phyloP scores from a whole-genome alignment of 2,888 invertebrate species.

The Drosophila tanythrix region DNA sequence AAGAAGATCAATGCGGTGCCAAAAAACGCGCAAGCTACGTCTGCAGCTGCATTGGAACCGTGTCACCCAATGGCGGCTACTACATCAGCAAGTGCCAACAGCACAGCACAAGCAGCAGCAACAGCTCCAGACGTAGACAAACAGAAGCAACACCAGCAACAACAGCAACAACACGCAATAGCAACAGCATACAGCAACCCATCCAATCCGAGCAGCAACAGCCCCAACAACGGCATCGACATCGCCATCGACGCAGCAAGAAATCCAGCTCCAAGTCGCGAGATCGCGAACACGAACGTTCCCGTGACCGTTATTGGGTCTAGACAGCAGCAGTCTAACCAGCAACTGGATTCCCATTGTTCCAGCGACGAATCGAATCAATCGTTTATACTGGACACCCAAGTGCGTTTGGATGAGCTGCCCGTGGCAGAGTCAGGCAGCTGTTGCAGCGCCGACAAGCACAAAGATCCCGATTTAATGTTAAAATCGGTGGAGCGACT shows the following conservation, averaged over 20 bases:
- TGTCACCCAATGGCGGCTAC: constrained; percentile 84
- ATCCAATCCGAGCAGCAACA: constrained; percentile 79
- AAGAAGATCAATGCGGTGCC: constrained; percentile 83
- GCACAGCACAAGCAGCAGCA: constrained; percentile 85
- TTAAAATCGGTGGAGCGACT: constrained; percentile 88
- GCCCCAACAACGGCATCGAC: constrained; percentile 78
- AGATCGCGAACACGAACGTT: constrained; percentile 80
- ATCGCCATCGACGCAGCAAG: constrained; percentile 79
- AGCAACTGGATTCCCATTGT: constrained; percentile 52
- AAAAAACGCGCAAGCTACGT: constrained; percentile 92
- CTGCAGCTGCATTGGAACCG: constrained; percentile 87
- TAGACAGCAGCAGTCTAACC: constrained; percentile 74
- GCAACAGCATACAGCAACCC: constrained; percentile 34
- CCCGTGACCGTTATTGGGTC: constrained; percentile 80
- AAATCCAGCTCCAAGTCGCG: constrained; percentile 68
- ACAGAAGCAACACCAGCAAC: constrained; percentile 61
- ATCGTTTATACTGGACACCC: constrained; percentile 81
- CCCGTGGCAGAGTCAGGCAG: constrained; percentile 5
- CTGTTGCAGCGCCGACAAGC: constrained; percentile 80
- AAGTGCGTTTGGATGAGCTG: constrained; percentile 62
- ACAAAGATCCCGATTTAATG: constrained; percentile 89
- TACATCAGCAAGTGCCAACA: constrained; percentile 84
- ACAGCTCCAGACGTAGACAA: constrained; percentile 77
- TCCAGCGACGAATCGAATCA: constrained; percentile 82
- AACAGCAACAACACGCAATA: constrained; percentile 81